These are phyloP conservation scores for Gambusia yucatana DNA, from an alignment of 2,797 vertebrate species.

Conservation along the genomic window DNA sequence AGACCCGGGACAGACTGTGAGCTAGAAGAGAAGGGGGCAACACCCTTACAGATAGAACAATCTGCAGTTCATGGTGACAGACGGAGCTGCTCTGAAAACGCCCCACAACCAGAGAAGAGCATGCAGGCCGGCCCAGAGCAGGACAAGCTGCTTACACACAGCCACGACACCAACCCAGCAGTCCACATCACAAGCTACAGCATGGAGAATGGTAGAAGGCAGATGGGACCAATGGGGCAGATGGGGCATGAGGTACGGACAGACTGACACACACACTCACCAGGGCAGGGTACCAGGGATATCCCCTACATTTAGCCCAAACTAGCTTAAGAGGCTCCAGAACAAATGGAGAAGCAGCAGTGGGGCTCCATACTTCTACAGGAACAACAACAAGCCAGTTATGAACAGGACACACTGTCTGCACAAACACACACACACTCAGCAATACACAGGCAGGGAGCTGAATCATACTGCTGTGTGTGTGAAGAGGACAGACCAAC, in stretches of 20 bases:
- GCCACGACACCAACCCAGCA: conserved; percentile 37
- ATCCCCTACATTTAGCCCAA: conserved; percentile 96
- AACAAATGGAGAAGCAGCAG: conserved; percentile 86
- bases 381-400: conserved; percentile 80
- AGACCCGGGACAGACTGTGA: background rate
- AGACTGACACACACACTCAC: conserved; percentile 83
- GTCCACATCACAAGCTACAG: conserved; percentile 65
- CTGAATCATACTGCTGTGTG: background rate
- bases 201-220: conserved; percentile 64
- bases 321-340: conserved; percentile 95
- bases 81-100: background rate
- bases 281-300: conserved; percentile 93
- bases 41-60: background rate
- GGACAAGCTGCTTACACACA: conserved; percentile 39
- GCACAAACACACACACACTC: conserved; percentile 24
- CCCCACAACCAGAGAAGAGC: conserved; percentile 42
- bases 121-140: conserved; percentile 45
- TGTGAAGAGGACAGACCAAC: background rate
- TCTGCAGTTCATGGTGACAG: background rate
- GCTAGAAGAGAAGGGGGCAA: conserved; percentile 14
- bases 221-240: conserved; percentile 16
- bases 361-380: conserved; percentile 93
- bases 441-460: background rate
- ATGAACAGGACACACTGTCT: conserved; percentile 63
- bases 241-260: conserved; percentile 60